Conservation (phyloP, 2,797 vertebrate species). For the Karalla daura region DNA sequence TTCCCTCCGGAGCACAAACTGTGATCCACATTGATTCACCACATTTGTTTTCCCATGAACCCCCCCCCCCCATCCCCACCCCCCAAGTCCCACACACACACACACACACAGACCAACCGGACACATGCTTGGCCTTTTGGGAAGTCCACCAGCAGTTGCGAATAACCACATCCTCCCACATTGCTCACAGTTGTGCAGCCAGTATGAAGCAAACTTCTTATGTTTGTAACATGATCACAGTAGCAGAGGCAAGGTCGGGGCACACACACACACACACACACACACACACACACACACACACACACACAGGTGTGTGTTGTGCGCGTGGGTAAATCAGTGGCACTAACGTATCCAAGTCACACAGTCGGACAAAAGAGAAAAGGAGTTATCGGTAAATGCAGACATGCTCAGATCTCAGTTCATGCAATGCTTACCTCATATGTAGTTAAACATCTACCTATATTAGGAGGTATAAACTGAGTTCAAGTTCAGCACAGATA, state of each 20-base stretch:
- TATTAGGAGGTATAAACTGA: constrained; percentile 15
- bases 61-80: not conserved
- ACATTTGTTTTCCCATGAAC: constrained; percentile 66
- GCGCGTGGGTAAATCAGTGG: too few relatives aligned
- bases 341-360: too few relatives aligned
- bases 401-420: not conserved
- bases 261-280: too few relatives aligned
- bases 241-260: not conserved
- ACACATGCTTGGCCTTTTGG: constrained; percentile 58
- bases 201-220: not conserved
- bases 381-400: not conserved
- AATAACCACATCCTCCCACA: constrained; percentile 57
- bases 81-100: not conserved
- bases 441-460: constrained; percentile 51
- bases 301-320: constrained; percentile 43
- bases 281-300: too few relatives aligned
- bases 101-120: constrained; percentile 41
- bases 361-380: too few relatives aligned
- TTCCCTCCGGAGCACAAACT: constrained; percentile 11
- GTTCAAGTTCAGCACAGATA: constrained; percentile 40
- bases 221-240: constrained; percentile 33
- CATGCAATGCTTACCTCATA: not conserved
- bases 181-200: constrained; percentile 44
- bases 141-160: constrained; percentile 49
- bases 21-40: constrained; percentile 45